Evolutionary conservation across 2,113 vertebrate genomes (phyloP), one percentile per base, ranked within the genome.

Genomic region (Brachypteracias leptosomus): DNA sequence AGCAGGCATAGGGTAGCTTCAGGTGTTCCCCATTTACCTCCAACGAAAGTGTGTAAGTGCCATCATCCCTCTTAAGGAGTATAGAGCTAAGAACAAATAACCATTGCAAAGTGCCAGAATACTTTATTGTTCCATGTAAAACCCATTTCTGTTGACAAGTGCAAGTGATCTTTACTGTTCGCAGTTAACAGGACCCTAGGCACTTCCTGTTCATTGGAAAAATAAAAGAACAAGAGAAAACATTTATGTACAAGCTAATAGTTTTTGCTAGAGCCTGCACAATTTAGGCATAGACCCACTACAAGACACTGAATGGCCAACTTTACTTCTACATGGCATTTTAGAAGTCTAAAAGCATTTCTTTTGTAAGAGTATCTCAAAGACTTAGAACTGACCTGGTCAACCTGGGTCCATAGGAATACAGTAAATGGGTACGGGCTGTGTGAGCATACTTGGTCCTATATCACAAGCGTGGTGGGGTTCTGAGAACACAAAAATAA

Each of bases 91-190:
- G 81, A 90, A 44, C 33, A 93, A 91, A 85, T 44, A 44, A n/a
- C 26, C 49, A 22, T 68, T 85, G 44, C 89, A 54, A 89, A 72
- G 66, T 89, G 66, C 40, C 25, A 57, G 52, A 92, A 88, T 73
- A 82, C 62, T 49, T 88, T 66, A 79, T 70, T 70, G n/a, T 88
- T 94, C 36, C 6, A 72, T 83, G 31, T 87, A 84, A 94, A 94
- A 66, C 55, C 57, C 63, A 20, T 89, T 93, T 85, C 55, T 88
- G 55, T 93, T 83, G 75, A 90, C 82, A 95, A 93, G 54, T 71
- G 59, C n/a, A 66, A 90, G 72, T 46, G 90, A 63, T 61, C 54
- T 79, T 89, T 70, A 73, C 75, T 88, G 28, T 85, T 94, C 3
- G 5, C 78, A 67, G 79, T 92, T 95, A 94, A 92, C 88, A 73